These are phyloP conservation scores for Cosmia trapezina DNA, from an alignment of 2,888 invertebrate genomes.

Conservation along the genomic window DNA sequence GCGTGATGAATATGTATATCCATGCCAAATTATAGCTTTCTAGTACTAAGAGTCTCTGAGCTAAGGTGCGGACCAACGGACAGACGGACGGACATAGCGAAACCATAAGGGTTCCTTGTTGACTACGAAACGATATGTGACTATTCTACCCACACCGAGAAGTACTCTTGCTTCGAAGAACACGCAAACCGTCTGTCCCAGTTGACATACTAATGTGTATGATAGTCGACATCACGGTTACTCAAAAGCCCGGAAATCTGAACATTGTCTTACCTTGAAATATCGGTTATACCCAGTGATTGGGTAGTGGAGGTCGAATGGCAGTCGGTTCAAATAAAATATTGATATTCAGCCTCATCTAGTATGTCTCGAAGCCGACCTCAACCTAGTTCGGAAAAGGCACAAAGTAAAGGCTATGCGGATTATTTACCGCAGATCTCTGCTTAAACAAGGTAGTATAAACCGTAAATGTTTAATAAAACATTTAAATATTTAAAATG, in stretches of 20 bases:
- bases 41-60: no score
- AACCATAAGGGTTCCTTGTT: no score
- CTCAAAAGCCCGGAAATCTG: neutral
- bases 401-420: neutral
- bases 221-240: neutral
- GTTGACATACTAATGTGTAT: neutral
- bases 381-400: slow-evolving; percentile 26
- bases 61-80: no score
- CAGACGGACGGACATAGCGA: no score
- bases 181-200: neutral
- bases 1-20: no score
- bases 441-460: neutral
- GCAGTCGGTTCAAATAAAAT: slow-evolving; percentile 29
- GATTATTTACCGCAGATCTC: slow-evolving; percentile 10
- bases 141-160: neutral
- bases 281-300: slow-evolving; percentile 1
- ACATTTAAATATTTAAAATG: slow-evolving; percentile 32
- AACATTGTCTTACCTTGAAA: slow-evolving; percentile 2
- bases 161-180: neutral
- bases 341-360: slow-evolving; percentile 39
- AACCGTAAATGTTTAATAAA: slow-evolving; percentile 3
- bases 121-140: neutral
- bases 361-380: slow-evolving; percentile 8
- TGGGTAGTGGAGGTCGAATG: slow-evolving; percentile 23
- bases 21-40: no score